A percentile compares a stretch with the other conserved stretches of the same genome.
Evolutionary conservation across 2,113 vertebrate genomes (phyloP).

Genomic region (Actenoides hombroni): DNA sequence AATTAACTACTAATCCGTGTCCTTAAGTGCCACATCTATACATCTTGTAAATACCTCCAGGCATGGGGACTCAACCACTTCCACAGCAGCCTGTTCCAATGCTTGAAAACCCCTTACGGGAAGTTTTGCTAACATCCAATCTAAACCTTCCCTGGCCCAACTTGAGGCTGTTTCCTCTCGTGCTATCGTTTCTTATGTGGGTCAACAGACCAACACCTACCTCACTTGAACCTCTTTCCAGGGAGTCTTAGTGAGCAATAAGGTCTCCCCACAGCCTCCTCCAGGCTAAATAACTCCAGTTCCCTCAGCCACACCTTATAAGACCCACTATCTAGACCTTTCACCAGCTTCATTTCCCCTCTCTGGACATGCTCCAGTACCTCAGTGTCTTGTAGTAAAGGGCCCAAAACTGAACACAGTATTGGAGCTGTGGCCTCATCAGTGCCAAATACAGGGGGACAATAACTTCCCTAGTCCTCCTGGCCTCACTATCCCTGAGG

Average conservation of each 20-base stretch:
- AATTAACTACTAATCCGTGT: no score
- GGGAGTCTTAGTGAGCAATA: neutral
- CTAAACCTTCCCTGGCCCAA: neutral
- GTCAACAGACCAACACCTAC: neutral
- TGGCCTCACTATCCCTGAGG: no score
- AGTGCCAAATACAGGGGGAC: neutral
- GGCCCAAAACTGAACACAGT: neutral
- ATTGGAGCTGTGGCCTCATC: neutral
- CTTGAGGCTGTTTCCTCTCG: neutral
- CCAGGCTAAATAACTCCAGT: neutral
- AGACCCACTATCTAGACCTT: neutral
- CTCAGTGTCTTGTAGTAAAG: neutral
- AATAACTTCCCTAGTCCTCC: neutral
- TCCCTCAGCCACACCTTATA: neutral
- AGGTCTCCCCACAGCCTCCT: neutral
- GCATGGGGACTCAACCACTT: no score
- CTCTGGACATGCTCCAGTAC: neutral
- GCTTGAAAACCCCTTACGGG: neutral
- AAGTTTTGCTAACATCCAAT: neutral
- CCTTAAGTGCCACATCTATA: neutral
- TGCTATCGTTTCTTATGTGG: neutral
- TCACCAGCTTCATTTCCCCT: neutral
- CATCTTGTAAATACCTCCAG: neutral
- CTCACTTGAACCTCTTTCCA: neutral
- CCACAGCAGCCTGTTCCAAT: neutral